phyloP scores from a whole-genome alignment of 2,888 invertebrate genomes.

The Frankliniella fusca region DNA sequence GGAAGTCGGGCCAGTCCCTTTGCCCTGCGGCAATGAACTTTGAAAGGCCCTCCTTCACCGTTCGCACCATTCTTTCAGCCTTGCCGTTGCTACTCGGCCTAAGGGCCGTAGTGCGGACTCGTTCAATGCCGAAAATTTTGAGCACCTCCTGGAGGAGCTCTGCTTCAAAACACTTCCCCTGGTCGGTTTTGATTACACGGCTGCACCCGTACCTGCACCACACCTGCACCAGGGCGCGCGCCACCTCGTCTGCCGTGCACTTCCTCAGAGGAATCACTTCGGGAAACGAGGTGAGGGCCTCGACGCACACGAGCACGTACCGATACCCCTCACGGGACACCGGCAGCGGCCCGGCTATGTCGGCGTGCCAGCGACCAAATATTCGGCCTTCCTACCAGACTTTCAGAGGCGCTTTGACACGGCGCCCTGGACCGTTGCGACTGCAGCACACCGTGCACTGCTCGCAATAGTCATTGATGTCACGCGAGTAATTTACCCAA shows the following conservation, averaged over 20 bases:
- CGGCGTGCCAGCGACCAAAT: not conserved
- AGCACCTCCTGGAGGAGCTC: not conserved
- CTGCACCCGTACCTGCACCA: not conserved
- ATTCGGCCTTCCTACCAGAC: not conserved
- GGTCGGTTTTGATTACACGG: not conserved
- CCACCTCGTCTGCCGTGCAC: not conserved
- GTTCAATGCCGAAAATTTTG: not conserved
- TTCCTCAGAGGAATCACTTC: not conserved
- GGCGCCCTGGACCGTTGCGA: not conserved
- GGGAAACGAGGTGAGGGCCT: not conserved
- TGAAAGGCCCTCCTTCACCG: not conserved
- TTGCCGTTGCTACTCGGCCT: not conserved
- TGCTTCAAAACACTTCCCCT: not conserved
- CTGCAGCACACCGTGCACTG: not conserved
- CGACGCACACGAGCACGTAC: slow-evolving; percentile 1
- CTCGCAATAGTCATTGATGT: not conserved
- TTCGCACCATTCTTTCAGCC: not conserved
- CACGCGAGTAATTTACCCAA: not conserved
- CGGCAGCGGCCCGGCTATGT: not conserved
- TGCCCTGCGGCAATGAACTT: no score
- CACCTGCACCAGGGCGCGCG: not conserved
- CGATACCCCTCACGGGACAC: not conserved
- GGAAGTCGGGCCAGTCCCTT: no score
- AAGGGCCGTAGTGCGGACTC: not conserved
- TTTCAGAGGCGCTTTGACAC: not conserved